Evolutionary conservation across 2,888 invertebrate species (phyloP).

Genomic region (Diaprepes abbreviatus): DNA sequence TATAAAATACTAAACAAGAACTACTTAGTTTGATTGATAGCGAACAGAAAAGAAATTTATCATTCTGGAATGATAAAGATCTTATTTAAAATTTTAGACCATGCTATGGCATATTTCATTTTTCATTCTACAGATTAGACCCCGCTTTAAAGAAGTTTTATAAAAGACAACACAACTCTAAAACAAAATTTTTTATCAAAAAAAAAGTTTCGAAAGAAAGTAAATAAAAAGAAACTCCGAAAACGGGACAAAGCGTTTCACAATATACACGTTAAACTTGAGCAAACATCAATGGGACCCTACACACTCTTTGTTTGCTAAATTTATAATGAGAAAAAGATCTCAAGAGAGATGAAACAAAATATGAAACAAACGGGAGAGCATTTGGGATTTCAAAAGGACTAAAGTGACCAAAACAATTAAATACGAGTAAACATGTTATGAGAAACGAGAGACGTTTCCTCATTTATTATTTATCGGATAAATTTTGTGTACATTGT

Average conservation of each 20-base stretch:
- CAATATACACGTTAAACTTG: conserved; percentile 4
- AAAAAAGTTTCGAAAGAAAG: not conserved
- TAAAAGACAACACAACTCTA: not conserved
- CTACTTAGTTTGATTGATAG: no score
- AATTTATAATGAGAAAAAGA: conserved; percentile 10
- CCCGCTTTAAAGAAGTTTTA: no score
- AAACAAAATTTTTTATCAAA: not conserved
- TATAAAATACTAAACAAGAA: no score
- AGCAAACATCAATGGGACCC: conserved; percentile 6
- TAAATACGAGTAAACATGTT: conserved; percentile 1
- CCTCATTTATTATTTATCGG: no score
- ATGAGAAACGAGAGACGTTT: not conserved
- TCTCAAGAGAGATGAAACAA: conserved; percentile 5
- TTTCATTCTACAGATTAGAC: no score
- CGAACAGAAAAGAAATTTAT: no score
- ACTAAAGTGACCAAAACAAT: conserved; percentile 3
- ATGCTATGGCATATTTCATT: no score
- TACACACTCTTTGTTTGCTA: conserved; percentile 9
- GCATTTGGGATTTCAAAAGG: conserved; percentile 3
- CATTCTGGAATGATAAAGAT: no score
- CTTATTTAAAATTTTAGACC: no score
- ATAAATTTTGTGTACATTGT: no score
- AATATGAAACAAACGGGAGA: conserved; percentile 8
- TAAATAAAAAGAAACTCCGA: not conserved
- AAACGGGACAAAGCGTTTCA: not conserved